Evolutionary conservation across 2,888 invertebrate genomes (phyloP).

Genomic region (Dichetophora obliterata): DNA sequence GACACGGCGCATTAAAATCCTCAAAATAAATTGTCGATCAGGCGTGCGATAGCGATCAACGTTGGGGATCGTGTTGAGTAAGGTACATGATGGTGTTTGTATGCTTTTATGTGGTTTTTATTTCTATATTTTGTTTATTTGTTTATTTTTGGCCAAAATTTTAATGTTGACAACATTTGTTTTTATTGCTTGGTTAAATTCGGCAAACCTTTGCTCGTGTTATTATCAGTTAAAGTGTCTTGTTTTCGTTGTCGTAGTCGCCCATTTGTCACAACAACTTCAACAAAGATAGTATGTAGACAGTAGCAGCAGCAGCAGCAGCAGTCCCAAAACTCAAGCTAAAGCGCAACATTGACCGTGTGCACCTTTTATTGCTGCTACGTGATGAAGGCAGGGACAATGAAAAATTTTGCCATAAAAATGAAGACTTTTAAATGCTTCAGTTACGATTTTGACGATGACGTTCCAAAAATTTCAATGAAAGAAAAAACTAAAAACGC

Average conservation of each 20-base stretch:
- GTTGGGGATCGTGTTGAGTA: slow-evolving; percentile 32
- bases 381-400: slow-evolving; percentile 57
- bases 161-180: slow-evolving; percentile 29
- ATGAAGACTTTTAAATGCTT: slow-evolving; percentile 43
- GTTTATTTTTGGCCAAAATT: background rate
- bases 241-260: background rate
- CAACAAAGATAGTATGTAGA: slow-evolving; percentile 39
- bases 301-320: background rate
- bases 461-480: slow-evolving; percentile 29
- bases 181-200: background rate
- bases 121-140: background rate
- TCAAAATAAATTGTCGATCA: slow-evolving; percentile 42
- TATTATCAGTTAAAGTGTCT: background rate
- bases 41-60: slow-evolving; percentile 44
- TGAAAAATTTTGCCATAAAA: slow-evolving; percentile 65
- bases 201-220: background rate
- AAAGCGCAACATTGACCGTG: slow-evolving; percentile 51
- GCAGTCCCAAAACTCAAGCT: background rate
- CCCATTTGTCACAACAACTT: slow-evolving; percentile 10
- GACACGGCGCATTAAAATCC: slow-evolving; percentile 33
- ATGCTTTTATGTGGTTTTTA: slow-evolving; percentile 9
- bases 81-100: background rate
- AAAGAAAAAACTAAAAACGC: slow-evolving; percentile 14
- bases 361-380: slow-evolving; percentile 66
- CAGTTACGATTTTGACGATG: slow-evolving; percentile 25